Evolutionary conservation across 92 coral and sea anemone genomes (phyloP), one percentile per base, ranked within the genome.

Genomic region (Siderastrea siderea): DNA sequence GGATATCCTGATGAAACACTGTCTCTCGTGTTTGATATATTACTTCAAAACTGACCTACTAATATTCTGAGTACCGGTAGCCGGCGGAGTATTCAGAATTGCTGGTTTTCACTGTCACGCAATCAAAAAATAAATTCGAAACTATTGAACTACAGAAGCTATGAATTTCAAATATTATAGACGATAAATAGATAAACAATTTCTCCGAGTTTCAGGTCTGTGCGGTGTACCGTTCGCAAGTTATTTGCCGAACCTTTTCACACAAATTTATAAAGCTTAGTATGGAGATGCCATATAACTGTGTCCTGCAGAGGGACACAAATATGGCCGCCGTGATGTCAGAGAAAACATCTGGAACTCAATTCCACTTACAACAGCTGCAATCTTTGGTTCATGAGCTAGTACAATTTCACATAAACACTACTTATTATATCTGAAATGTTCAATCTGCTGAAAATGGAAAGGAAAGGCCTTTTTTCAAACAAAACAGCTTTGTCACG

Each of bases 131-230:
- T 69, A n/a, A 38, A n/a, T 38, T 69, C 74, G 74, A 69, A 69
- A 69, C 6, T 6, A 69, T 69, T 69, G 5, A 69, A 26, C 74
- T 8, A 69, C 74, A 69, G 74, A 69, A 69, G 74, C 74, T 69
- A 69, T 45, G 74, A 69, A 62, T 62, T 62, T 69, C 74, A 69
- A 8, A 69, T 69, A 69, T 69, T 45, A 69, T 69, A 69, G 74
- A n/a, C 11, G 47, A 69, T 69, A 69, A 69, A 26, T 69, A 69
- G 50, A 38, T 69, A 9, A 65, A 65, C 71, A 15, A 65, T 65
- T 65, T 15, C 26, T 65, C 71, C 71, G 13, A 65, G 19, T 65
- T 15, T 65, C 71, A n/a, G 71, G 71, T 65, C 71, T 65, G 71
- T 69, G 50, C 48, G 48, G n/a, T n/a, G n/a, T n/a, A n/a, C 74